Conservation (phyloP, 1,140 invertebrate species). For the Panagrolaimus sp. region DNA sequence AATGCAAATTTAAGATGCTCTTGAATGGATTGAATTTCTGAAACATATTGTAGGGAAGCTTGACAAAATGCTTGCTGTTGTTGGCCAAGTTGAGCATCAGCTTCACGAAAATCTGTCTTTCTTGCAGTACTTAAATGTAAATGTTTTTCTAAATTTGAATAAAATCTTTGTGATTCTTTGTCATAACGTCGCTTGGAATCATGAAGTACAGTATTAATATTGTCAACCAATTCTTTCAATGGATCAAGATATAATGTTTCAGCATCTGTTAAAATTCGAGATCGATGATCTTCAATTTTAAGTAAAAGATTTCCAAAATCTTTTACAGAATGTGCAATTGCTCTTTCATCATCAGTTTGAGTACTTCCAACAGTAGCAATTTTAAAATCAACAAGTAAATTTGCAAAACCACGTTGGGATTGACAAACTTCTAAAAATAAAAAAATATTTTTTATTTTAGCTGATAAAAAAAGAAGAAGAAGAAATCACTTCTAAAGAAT, state of each 20-base stretch:
- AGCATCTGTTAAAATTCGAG: slow-evolving; percentile 84
- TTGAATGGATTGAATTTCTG: slow-evolving; percentile 89
- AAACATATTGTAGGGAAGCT: slow-evolving; percentile 90
- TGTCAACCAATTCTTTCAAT: slow-evolving; percentile 84
- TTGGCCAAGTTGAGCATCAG: slow-evolving; percentile 88
- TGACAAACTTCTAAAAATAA: slow-evolving; percentile 74
- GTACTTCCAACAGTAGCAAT: slow-evolving; percentile 90
- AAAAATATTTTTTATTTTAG: slow-evolving; percentile 14
- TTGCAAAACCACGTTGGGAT: slow-evolving; percentile 80
- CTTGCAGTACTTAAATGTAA: slow-evolving; percentile 75
- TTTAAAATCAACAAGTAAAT: slow-evolving; percentile 81
- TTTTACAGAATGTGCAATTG: slow-evolving; percentile 77
- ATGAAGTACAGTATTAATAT: slow-evolving; percentile 79
- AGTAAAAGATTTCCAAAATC: slow-evolving; percentile 83
- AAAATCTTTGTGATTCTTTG: slow-evolving; percentile 92
- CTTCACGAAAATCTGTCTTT: slow-evolving; percentile 64
- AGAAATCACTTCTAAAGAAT: too few relatives aligned
- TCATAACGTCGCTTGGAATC: slow-evolving; percentile 95
- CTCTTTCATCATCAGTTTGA: slow-evolving; percentile 89
- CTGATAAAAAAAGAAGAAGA: slow-evolving; percentile 45
- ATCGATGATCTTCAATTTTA: slow-evolving; percentile 85
- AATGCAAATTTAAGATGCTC: slow-evolving; percentile 97
- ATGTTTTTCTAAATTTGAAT: slow-evolving; percentile 85
- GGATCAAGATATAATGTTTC: slow-evolving; percentile 83
- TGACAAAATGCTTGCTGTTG: slow-evolving; percentile 88